Percentiles rank a stretch among this genome's conserved stretches.
These are phyloP conservation scores for Arenaria interpres DNA, from an alignment of 2,113 vertebrate species.

Conservation along the genomic window DNA sequence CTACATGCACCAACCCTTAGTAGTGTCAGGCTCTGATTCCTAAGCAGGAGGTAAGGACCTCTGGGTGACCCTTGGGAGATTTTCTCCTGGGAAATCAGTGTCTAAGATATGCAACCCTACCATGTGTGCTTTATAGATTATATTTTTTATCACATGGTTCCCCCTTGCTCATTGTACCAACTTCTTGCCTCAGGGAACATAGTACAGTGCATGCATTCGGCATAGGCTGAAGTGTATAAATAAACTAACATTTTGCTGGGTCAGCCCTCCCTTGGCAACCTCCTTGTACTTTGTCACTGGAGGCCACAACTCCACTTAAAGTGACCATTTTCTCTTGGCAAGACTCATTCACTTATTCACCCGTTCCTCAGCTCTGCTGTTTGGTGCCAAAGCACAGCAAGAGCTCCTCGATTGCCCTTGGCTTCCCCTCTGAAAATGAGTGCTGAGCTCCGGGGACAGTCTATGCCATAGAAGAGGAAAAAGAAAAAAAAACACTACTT, in stretches of 20 bases:
- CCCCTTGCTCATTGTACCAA: not conserved
- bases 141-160: not conserved
- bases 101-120: not conserved
- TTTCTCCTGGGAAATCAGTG: not conserved
- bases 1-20: not conserved
- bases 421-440: not conserved
- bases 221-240: not conserved
- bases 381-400: constrained; percentile 26
- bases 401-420: constrained; percentile 1
- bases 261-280: constrained; percentile 32
- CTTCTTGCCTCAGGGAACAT: not conserved
- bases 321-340: constrained; percentile 51
- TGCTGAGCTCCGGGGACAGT: not conserved
- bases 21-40: not conserved
- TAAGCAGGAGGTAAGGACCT: fast-evolving
- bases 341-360: not conserved
- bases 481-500: not conserved
- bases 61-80: not conserved
- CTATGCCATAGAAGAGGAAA: not conserved
- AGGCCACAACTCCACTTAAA: constrained; percentile 32
- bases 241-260: constrained; percentile 49
- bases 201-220: not conserved
- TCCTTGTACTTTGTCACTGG: constrained; percentile 7
- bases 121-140: not conserved
- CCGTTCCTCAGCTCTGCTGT: not conserved